These are phyloP conservation scores for Brachionichthys hirsutus DNA, from an alignment of 2,113 vertebrate genomes.

Conservation along the genomic window DNA sequence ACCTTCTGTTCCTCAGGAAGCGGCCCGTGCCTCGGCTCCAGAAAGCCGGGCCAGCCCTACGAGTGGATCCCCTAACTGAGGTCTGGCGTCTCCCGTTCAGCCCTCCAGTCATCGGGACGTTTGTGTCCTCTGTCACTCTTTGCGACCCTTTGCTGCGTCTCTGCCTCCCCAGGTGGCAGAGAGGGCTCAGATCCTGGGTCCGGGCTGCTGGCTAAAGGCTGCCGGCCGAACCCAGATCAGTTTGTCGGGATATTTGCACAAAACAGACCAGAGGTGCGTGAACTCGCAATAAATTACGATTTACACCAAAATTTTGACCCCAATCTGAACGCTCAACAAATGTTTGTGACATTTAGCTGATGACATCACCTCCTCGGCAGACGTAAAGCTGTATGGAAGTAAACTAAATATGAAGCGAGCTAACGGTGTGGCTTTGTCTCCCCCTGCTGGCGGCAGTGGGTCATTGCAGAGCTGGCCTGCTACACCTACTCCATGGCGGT, in stretches of 20 bases:
- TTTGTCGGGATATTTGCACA: conserved; percentile 79
- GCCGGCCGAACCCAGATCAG: conserved; percentile 72
- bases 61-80: conserved; percentile 82
- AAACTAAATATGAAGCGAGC: no score
- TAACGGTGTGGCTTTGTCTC: conserved; percentile 65
- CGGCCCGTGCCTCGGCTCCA: conserved; percentile 77
- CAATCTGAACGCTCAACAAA: no score
- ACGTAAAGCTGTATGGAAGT: no score
- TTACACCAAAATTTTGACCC: no score
- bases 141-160: conserved; percentile 6
- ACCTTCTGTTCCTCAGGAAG: conserved; percentile 56
- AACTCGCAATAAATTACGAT: neutral
- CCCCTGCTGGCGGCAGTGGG: conserved; percentile 79
- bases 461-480: conserved; percentile 80
- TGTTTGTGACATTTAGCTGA: no score
- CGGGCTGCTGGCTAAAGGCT: conserved; percentile 78
- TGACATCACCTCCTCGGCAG: no score
- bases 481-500: conserved; percentile 81
- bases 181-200: conserved; percentile 74
- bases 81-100: conserved; percentile 46
- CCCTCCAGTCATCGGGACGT: neutral
- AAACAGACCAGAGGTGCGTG: conserved; percentile 81
- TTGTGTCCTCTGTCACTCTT: neutral
- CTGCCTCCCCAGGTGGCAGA: conserved; percentile 69
- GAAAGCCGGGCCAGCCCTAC: conserved; percentile 77